These are phyloP conservation scores for Sussaba pulchella DNA, from an alignment of 2,888 invertebrate genomes.

Conservation along the genomic window DNA sequence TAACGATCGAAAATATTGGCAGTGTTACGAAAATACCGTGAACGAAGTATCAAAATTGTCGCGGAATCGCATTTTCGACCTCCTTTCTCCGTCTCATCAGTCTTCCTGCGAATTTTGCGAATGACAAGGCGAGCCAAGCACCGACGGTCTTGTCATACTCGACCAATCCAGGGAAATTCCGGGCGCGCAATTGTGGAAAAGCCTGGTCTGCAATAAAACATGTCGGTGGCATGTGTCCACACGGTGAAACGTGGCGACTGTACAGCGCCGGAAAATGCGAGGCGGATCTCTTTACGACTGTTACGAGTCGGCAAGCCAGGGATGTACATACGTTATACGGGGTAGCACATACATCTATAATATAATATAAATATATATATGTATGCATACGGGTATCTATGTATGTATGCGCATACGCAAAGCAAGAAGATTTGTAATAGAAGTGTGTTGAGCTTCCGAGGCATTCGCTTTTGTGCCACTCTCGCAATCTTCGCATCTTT, in stretches of 20 bases:
- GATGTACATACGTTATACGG: constrained; percentile 11
- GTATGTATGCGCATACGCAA: not conserved
- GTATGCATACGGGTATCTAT: no score
- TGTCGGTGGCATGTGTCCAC: constrained; percentile 70
- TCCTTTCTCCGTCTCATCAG: constrained; percentile 13
- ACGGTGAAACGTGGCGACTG: constrained; percentile 56
- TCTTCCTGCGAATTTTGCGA: constrained; percentile 33
- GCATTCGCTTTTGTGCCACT: constrained; percentile 33
- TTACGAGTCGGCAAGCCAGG: constrained; percentile 48
- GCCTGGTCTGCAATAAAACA: constrained; percentile 70
- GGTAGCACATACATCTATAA: not conserved
- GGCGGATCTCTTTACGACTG: constrained; percentile 60
- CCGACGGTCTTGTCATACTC: constrained; percentile 51
- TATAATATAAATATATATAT: constrained; percentile 10
- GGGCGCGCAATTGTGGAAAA: constrained; percentile 67
- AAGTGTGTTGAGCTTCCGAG: constrained; percentile 30
- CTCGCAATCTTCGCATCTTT: constrained; percentile 25
- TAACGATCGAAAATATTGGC: no score
- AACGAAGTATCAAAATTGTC: constrained; percentile 63
- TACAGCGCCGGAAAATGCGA: constrained; percentile 51
- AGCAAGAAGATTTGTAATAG: constrained; percentile 1
- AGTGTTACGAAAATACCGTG: no score
- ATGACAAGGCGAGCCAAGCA: constrained; percentile 37
- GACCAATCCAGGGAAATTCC: constrained; percentile 65
- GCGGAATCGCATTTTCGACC: constrained; percentile 55